These are phyloP conservation scores for Sciurus vulgaris DNA, from an alignment of 2,797 vertebrate genomes.

Conservation along the genomic window DNA sequence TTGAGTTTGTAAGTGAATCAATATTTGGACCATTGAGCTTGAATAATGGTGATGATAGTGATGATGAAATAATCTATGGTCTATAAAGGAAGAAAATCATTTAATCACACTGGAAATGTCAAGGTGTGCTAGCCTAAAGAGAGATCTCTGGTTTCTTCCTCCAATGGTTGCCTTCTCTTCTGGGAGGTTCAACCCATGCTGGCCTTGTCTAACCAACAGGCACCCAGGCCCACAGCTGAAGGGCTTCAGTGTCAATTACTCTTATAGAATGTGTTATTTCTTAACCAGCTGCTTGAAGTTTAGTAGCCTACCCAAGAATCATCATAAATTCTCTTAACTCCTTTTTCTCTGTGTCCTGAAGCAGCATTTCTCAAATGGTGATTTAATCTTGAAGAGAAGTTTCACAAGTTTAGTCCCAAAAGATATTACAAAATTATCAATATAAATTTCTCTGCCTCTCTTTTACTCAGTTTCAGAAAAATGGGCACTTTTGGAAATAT, in stretches of 20 bases:
- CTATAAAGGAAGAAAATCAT: slow-evolving; percentile 33
- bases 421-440: background rate
- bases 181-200: background rate
- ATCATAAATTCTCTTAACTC: background rate
- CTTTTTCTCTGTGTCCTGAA: background rate
- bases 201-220: background rate
- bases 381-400: background rate
- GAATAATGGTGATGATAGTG: background rate
- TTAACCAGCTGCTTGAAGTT: background rate
- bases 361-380: background rate
- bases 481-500: background rate
- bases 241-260: background rate
- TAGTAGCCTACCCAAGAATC: background rate
- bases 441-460: background rate
- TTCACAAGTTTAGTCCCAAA: background rate
- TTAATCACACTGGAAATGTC: slow-evolving; percentile 40
- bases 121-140: background rate
- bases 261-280: background rate
- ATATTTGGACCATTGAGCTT: background rate
- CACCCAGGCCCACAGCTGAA: background rate
- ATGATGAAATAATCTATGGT: background rate
- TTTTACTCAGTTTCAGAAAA: background rate
- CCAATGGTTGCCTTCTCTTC: slow-evolving; percentile 7
- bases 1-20: background rate
- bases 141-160: slow-evolving; percentile 59